phyloP scores from a whole-genome alignment of 2,888 invertebrate species.

The Polia nebulosa region DNA sequence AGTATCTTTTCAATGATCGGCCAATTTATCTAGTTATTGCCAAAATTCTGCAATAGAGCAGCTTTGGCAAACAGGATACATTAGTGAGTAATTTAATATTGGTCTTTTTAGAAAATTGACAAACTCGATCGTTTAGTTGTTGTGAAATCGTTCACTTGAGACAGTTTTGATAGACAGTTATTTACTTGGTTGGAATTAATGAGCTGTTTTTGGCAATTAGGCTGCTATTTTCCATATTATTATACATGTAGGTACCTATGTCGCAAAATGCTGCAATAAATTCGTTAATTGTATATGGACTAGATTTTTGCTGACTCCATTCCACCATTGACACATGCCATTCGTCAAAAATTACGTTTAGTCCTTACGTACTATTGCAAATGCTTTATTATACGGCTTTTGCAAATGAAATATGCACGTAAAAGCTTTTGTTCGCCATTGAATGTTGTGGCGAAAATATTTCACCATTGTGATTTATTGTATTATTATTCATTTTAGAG shows the following conservation, averaged over 20 bases:
- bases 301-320: conserved; percentile 14
- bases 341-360: no score
- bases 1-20: conserved; percentile 25
- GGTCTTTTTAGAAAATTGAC: conserved; percentile 55
- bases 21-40: conserved; percentile 35
- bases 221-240: neutral
- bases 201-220: conserved; percentile 9
- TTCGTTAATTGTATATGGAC: neutral
- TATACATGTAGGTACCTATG: neutral
- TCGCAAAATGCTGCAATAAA: conserved; percentile 15
- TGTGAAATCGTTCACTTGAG: conserved; percentile 55
- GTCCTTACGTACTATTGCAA: no score
- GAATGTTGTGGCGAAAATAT: no score
- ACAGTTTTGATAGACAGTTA: conserved; percentile 38
- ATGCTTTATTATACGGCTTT: no score
- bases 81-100: conserved; percentile 47
- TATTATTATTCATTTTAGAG: no score
- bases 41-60: conserved; percentile 48
- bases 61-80: conserved; percentile 61
- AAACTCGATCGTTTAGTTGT: conserved; percentile 47
- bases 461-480: no score
- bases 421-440: no score
- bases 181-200: conserved; percentile 39
- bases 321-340: no score
- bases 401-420: no score